Conservation (phyloP, 2,888 invertebrate genomes). For the Acanthosepion esculentum region DNA sequence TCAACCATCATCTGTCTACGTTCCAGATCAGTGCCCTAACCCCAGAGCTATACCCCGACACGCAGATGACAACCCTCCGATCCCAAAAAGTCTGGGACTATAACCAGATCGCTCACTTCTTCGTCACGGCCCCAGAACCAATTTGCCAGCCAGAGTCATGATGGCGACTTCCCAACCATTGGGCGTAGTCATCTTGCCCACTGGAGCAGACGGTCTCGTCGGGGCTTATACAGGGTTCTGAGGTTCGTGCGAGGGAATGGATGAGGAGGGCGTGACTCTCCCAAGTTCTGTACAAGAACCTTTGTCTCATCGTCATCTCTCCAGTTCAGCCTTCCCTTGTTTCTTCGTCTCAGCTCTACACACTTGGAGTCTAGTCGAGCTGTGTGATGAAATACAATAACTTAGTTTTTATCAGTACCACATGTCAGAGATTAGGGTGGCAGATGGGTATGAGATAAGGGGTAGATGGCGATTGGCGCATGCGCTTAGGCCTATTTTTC, state of each 20-base stretch:
- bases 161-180: neutral
- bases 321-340: neutral
- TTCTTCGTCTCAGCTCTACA: neutral
- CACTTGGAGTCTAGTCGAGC: neutral
- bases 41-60: neutral
- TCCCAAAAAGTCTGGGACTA: neutral
- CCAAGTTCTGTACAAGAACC: neutral
- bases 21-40: neutral
- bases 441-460: neutral
- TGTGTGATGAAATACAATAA: slow-evolving; percentile 11
- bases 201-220: neutral
- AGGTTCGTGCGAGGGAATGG: neutral
- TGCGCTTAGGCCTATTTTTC: neutral
- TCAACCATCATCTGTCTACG: neutral
- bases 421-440: neutral
- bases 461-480: neutral
- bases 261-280: neutral
- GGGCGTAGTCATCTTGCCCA: neutral
- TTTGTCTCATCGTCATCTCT: neutral
- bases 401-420: neutral
- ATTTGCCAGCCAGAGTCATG: neutral
- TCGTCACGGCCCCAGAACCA: neutral
- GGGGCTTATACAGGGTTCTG: neutral
- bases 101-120: neutral
- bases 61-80: neutral